Evolutionary conservation across 92 coral and sea anemone species (phyloP).

Genomic region (Pocillopora grandis): DNA sequence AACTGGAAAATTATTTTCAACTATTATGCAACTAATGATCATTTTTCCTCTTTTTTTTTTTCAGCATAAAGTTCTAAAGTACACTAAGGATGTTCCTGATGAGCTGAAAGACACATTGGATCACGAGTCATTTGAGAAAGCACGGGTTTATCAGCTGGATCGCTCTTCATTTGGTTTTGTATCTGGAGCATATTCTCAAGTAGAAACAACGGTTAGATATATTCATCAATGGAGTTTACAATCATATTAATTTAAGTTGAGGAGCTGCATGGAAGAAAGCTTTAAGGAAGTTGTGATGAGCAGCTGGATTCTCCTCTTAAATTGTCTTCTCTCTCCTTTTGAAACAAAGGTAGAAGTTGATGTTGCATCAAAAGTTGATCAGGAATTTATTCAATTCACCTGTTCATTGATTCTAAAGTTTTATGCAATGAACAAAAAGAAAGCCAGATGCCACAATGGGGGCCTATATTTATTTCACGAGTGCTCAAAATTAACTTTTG

Average conservation of each 20-base stretch:
- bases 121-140: constrained; percentile 89
- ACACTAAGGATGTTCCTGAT: constrained; percentile 84
- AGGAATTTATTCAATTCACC: too few species aligned
- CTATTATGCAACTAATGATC: not conserved
- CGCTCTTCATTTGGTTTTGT: constrained; percentile 86
- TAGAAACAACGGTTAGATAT: constrained; percentile 87
- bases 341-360: too few species aligned
- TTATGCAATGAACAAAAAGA: too few species aligned
- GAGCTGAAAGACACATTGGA: constrained; percentile 88
- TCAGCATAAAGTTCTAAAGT: constrained; percentile 80
- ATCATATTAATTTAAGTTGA: not conserved
- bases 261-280: not conserved
- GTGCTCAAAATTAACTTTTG: too few species aligned
- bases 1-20: too few species aligned
- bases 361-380: too few species aligned
- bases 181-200: constrained; percentile 83
- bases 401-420: too few species aligned
- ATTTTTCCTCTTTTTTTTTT: not conserved
- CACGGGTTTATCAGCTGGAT: constrained; percentile 91
- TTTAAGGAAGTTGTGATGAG: not conserved
- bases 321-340: too few species aligned
- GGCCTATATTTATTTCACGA: too few species aligned
- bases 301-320: not conserved
- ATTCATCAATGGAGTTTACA: not conserved
- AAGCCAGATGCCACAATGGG: too few species aligned